A percentile compares a stretch with the other conserved stretches of the same genome.
phyloP scores from a whole-genome alignment of 2,113 vertebrate species.

The Elephas maximus region DNA sequence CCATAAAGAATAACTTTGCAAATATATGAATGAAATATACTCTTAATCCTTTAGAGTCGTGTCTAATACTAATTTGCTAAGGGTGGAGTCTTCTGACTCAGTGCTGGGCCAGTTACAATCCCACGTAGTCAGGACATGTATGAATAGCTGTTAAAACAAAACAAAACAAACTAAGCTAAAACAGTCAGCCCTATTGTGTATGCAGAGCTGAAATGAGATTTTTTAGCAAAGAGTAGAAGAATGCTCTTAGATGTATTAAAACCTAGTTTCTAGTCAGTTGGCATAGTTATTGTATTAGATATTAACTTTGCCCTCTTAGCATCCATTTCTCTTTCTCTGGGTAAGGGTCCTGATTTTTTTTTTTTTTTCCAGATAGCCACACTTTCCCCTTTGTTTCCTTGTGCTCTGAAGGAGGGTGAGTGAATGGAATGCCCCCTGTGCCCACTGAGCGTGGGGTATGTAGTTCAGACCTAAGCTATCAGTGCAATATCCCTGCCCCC shows the following conservation, averaged over 20 bases:
- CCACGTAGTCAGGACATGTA: neutral
- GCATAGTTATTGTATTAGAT: neutral
- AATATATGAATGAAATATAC: neutral
- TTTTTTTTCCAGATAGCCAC: neutral
- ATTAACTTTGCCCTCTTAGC: neutral
- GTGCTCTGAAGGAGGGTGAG: neutral
- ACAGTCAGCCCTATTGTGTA: neutral
- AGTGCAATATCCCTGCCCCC: no score
- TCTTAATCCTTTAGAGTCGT: neutral
- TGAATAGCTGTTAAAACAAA: neutral
- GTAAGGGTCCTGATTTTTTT: neutral
- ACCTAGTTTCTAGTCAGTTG: neutral
- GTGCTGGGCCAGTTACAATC: neutral
- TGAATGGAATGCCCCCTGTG: neutral
- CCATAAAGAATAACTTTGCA: constrained; percentile 18
- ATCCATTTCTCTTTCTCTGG: neutral
- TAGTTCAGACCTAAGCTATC: neutral
- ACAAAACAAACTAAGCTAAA: neutral
- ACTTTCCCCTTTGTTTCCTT: neutral
- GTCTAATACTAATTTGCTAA: neutral
- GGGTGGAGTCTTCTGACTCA: neutral
- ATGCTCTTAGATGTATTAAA: neutral
- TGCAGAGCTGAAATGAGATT: neutral
- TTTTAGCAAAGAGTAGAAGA: neutral
- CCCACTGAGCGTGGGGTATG: neutral